Conservation (phyloP, 2,888 invertebrate species). For the Anagyrus pseudococci region DNA sequence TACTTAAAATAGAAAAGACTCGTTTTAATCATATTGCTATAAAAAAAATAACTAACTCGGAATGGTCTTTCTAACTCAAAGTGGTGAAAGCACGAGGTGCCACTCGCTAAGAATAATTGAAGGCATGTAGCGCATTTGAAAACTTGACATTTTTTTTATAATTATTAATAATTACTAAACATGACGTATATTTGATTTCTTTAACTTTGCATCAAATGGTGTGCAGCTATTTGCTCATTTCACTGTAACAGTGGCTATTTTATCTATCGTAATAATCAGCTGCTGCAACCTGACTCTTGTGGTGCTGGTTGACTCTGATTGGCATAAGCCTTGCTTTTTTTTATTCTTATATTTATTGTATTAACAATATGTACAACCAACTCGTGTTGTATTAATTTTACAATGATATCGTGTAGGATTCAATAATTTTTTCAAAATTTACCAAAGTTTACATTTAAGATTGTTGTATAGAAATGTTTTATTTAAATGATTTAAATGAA, state of each 20-base stretch:
- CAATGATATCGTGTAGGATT: conserved; percentile 25
- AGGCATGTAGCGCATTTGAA: conserved; percentile 52
- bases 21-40: conserved; percentile 32
- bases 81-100: conserved; percentile 54
- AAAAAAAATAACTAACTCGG: conserved; percentile 57
- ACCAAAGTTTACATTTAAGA: too few relatives aligned
- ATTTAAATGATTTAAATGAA: conserved; percentile 13
- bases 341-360: conserved; percentile 18
- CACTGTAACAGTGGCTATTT: conserved; percentile 43
- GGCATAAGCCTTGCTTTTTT: conserved; percentile 51
- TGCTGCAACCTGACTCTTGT: conserved; percentile 47
- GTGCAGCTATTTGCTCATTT: conserved; percentile 44
- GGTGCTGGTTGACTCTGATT: conserved; percentile 55
- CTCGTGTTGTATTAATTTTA: conserved; percentile 20
- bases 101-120: conserved; percentile 51
- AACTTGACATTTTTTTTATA: conserved; percentile 10
- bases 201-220: conserved; percentile 50
- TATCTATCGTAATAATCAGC: conserved; percentile 39
- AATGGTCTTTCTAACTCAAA: conserved; percentile 56
- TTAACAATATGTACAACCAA: conserved; percentile 27
- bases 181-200: conserved; percentile 49
- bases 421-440: neutral
- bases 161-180: conserved; percentile 24
- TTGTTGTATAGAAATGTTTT: too few relatives aligned
- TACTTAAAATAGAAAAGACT: conserved; percentile 26